Evolutionary conservation across 92 coral and sea anemone genomes (phyloP).

Genomic region (Metridium senile): DNA sequence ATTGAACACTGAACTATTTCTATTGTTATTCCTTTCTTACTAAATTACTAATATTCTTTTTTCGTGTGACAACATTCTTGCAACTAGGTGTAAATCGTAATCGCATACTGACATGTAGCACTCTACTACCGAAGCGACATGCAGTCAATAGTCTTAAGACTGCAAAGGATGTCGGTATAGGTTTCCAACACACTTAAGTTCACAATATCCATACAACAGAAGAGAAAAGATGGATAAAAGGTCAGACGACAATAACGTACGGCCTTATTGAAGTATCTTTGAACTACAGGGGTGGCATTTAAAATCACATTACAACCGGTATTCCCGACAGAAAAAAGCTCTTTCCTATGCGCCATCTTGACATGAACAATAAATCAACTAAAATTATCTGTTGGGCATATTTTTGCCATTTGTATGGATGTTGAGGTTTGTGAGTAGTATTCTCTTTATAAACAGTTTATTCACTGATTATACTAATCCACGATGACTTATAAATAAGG

Average conservation of each 20-base stretch:
- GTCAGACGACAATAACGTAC: background rate
- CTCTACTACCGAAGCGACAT: no score
- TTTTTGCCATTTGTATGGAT: background rate
- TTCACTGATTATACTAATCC: background rate
- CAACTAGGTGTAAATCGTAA: no score
- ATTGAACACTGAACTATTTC: no score
- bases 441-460: background rate
- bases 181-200: background rate
- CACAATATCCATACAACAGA: no score
- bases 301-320: constrained; percentile 6
- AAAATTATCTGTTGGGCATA: background rate
- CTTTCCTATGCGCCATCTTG: background rate
- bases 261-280: background rate
- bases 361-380: background rate
- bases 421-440: background rate
- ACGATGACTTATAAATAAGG: background rate
- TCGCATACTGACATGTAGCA: no score
- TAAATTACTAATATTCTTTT: no score
- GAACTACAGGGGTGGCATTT: constrained; percentile 11
- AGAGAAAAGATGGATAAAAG: background rate
- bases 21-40: no score
- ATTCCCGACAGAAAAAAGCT: background rate
- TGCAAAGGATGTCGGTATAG: no score
- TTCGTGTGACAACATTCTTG: no score
- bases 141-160: no score